These are phyloP conservation scores for Holcopasites calliopsidis DNA, from an alignment of 1,140 invertebrate genomes.

Conservation along the genomic window DNA sequence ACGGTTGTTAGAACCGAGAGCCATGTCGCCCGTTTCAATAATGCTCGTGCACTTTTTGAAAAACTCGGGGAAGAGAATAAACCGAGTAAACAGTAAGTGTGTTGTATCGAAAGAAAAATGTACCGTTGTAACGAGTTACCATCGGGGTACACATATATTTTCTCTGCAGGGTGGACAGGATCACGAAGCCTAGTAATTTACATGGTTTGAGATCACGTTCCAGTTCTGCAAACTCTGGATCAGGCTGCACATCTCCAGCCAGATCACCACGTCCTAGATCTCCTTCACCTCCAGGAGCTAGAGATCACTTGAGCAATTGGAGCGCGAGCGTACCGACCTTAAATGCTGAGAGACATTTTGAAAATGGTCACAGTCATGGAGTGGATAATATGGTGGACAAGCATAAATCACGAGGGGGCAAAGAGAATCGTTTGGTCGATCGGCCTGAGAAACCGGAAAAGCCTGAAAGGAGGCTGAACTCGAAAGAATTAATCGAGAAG, in stretches of 20 bases:
- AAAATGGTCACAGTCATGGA: conserved; percentile 72
- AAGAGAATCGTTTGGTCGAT: conserved; percentile 81
- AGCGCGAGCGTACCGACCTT: conserved; percentile 76
- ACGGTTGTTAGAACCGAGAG: conserved; percentile 93
- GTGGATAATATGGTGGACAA: conserved; percentile 58
- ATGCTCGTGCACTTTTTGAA: conserved; percentile 94
- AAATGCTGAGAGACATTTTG: conserved; percentile 76
- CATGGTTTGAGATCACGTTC: conserved; percentile 80
- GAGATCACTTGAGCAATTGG: conserved; percentile 74
- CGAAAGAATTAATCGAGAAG: conserved; percentile 92
- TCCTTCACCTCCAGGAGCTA: conserved; percentile 77
- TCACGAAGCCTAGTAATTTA: conserved; percentile 72
- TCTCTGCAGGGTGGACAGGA: conserved; percentile 66
- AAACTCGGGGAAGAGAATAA: conserved; percentile 90
- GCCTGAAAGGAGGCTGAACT: conserved; percentile 90
- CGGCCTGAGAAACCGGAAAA: conserved; percentile 85
- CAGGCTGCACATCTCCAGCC: conserved; percentile 81
- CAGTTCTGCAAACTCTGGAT: conserved; percentile 82
- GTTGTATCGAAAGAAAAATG: not conserved
- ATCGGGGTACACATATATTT: not conserved
- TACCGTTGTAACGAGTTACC: not conserved
- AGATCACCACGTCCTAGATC: conserved; percentile 74
- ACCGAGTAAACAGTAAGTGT: conserved; percentile 76
- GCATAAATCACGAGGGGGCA: conserved; percentile 60
- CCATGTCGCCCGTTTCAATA: conserved; percentile 94